Percentiles rank a stretch among this genome's conserved stretches.
phyloP scores from a whole-genome alignment of 1,140 invertebrate genomes.

The Hyphantria cunea region DNA sequence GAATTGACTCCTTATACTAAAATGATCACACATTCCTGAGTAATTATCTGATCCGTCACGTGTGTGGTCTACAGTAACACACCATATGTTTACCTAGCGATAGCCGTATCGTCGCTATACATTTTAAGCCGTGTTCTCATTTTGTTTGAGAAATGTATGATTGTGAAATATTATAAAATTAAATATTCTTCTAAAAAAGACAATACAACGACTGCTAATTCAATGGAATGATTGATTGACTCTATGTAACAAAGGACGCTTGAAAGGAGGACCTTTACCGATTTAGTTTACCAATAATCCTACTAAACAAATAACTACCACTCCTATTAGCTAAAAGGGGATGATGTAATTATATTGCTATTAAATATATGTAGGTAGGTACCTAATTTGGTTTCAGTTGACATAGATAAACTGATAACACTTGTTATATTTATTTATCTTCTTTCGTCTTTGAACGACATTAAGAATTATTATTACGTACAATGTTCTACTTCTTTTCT shows the following conservation, averaged over 20 bases:
- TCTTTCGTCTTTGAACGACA: too few relatives aligned
- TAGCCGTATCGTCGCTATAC: conserved; percentile 28
- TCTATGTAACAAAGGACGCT: conserved; percentile 25
- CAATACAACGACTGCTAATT: conserved; percentile 30
- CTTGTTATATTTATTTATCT: too few relatives aligned
- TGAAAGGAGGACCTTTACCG: conserved; percentile 19
- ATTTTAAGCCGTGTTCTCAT: conserved; percentile 37
- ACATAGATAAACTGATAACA: too few relatives aligned
- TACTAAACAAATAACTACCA: not conserved
- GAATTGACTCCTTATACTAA: conserved; percentile 11
- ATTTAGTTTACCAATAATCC: conserved; percentile 6
- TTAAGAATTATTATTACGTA: too few relatives aligned
- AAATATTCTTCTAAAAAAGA: conserved; percentile 39
- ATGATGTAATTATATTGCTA: not conserved
- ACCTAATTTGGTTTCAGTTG: not conserved
- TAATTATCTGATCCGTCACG: not conserved
- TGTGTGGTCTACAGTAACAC: conserved; percentile 11
- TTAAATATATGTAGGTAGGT: not conserved
- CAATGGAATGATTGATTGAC: conserved; percentile 41
- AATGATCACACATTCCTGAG: conserved; percentile 15
- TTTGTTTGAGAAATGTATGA: conserved; percentile 28
- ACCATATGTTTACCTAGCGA: conserved; percentile 31
- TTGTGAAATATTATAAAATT: conserved; percentile 43
- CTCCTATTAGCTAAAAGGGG: not conserved
- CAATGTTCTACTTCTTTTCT: too few relatives aligned